A percentile compares a stretch with the other conserved stretches of the same genome.
phyloP scores from a whole-genome alignment of 2,888 invertebrate species.

The Lasioglossum figueresi region DNA sequence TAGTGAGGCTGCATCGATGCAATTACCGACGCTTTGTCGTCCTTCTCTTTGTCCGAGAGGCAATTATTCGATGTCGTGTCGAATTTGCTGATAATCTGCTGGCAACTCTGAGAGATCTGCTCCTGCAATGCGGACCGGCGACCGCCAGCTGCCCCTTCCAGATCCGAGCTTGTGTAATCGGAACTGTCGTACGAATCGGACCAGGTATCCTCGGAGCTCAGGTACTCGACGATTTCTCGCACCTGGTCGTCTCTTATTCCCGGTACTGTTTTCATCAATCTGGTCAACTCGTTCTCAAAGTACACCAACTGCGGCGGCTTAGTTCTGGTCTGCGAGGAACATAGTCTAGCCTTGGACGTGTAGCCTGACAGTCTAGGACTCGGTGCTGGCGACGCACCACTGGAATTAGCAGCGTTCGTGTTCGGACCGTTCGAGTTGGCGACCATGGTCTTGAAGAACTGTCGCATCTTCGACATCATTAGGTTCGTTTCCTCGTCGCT shows the following conservation, averaged over 20 bases:
- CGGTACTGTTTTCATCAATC: slow-evolving; percentile 96
- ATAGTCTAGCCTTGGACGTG: slow-evolving; percentile 71
- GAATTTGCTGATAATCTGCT: slow-evolving; percentile 94
- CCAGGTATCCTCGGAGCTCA: slow-evolving; percentile 97
- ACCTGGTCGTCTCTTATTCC: slow-evolving; percentile 96
- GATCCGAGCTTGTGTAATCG: slow-evolving; percentile 95
- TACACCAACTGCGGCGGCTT: slow-evolving; percentile 95
- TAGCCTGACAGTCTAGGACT: slow-evolving; percentile 84
- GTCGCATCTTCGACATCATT: slow-evolving; percentile 97
- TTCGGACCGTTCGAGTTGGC: slow-evolving; percentile 85
- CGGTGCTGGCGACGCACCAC: slow-evolving; percentile 85
- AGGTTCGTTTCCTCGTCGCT: slow-evolving; percentile 97
- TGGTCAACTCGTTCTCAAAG: slow-evolving; percentile 94
- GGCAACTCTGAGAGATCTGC: slow-evolving; percentile 94
- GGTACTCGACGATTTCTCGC: slow-evolving; percentile 95
- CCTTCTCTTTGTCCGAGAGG: slow-evolving; percentile 59
- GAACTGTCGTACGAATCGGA: slow-evolving; percentile 97
- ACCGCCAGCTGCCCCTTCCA: slow-evolving; percentile 88
- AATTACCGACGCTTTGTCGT: slow-evolving; percentile 83
- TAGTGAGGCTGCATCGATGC: slow-evolving; percentile 79
- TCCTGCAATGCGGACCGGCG: slow-evolving; percentile 90
- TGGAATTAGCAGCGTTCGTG: slow-evolving; percentile 82
- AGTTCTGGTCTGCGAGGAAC: slow-evolving; percentile 85
- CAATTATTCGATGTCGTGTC: slow-evolving; percentile 84
- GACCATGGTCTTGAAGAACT: slow-evolving; percentile 96